phyloP scores from a whole-genome alignment of 1,140 invertebrate genomes.

The Caenorhabditis brenneri region DNA sequence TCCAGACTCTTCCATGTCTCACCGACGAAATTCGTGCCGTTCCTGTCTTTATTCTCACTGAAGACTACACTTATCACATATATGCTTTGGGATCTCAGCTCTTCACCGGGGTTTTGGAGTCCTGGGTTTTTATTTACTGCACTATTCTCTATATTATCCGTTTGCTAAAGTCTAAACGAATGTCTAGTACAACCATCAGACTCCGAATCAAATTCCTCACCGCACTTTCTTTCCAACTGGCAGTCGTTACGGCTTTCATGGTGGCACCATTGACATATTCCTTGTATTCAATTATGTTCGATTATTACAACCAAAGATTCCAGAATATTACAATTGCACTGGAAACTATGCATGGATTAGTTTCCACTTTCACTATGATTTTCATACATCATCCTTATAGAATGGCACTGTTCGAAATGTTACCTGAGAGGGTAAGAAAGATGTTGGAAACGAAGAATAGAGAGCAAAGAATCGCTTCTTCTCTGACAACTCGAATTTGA shows the following conservation, averaged over 20 bases:
- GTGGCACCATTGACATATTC: neutral
- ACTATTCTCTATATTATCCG: neutral
- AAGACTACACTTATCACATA: neutral
- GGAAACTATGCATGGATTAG: too few relatives aligned
- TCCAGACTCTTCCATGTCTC: neutral
- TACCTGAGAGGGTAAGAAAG: too few relatives aligned
- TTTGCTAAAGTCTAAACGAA: neutral
- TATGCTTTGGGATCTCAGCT: neutral
- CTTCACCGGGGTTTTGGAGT: neutral
- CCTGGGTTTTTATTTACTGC: neutral
- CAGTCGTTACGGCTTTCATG: neutral
- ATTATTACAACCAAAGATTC: neutral
- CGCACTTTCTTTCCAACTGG: neutral
- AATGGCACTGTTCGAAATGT: too few relatives aligned
- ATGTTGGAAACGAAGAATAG: too few relatives aligned
- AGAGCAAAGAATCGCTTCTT: too few relatives aligned
- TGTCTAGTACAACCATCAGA: neutral
- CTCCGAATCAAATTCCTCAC: neutral
- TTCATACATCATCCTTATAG: too few relatives aligned
- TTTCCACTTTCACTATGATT: too few relatives aligned
- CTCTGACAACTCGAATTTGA: too few relatives aligned
- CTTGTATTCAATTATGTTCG: neutral
- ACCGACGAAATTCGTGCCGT: neutral
- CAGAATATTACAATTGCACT: too few relatives aligned
- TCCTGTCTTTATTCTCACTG: neutral